Conservation (phyloP, 2,888 invertebrate genomes). For the Drosophila helvetica region DNA sequence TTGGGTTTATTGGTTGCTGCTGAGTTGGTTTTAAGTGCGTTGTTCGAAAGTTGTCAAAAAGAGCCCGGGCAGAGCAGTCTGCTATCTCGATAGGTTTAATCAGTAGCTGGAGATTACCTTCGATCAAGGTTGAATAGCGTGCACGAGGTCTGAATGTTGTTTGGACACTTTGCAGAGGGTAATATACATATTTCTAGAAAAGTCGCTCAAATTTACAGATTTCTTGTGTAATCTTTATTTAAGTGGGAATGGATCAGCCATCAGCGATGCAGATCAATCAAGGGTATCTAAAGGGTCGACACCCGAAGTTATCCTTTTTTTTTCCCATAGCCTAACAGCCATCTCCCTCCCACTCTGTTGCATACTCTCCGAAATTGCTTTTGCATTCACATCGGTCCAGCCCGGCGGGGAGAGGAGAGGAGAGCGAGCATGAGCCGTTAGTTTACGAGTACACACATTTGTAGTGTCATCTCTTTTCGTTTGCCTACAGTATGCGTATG, state of each 20-base stretch:
- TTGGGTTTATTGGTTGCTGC: constrained; percentile 19
- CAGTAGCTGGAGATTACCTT: constrained; percentile 47
- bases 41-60: constrained; percentile 32
- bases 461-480: constrained; percentile 27
- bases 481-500: constrained; percentile 19
- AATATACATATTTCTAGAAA: not conserved
- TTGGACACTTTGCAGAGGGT: not conserved
- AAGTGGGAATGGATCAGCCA: not conserved
- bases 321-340: not conserved
- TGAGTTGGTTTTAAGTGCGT: constrained; percentile 23
- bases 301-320: not conserved
- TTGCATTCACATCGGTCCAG: constrained; percentile 9
- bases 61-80: constrained; percentile 5
- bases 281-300: not conserved
- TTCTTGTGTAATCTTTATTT: not conserved
- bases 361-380: not conserved
- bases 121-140: constrained; percentile 59
- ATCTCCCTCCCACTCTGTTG: not conserved
- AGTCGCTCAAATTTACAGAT: not conserved
- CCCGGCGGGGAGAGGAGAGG: not conserved
- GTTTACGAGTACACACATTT: constrained; percentile 1
- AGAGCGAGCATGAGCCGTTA: constrained; percentile 20
- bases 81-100: constrained; percentile 55
- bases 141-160: constrained; percentile 10
- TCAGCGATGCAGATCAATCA: not conserved